A percentile compares a stretch with the other conserved stretches of the same genome.
phyloP scores from a whole-genome alignment of 2,113 vertebrate species.

The Cephalopholis sonnerati region DNA sequence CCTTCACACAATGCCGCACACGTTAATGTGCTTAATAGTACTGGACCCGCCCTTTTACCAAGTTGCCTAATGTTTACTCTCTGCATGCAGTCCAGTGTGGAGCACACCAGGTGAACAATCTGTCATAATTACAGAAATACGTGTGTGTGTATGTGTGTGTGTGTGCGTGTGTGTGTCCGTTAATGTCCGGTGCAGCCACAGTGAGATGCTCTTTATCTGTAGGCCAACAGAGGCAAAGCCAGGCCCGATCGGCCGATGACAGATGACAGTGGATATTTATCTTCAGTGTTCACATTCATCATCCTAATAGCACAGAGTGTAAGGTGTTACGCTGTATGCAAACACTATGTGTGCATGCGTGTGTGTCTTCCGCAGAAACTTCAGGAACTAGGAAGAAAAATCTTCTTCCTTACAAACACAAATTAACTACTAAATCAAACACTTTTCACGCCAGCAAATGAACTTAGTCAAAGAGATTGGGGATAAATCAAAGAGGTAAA shows the following conservation, averaged over 20 bases:
- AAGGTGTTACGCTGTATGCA: constrained; percentile 24
- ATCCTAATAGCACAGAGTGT: constrained; percentile 49
- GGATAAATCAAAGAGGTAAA: constrained; percentile 51
- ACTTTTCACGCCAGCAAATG: constrained; percentile 22
- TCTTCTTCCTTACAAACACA: background rate
- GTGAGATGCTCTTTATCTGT: constrained; percentile 65
- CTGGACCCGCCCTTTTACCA: constrained; percentile 71
- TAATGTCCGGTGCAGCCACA: constrained; percentile 48
- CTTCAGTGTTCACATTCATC: constrained; percentile 73
- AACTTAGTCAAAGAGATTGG: constrained; percentile 5
- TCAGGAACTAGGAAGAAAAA: constrained; percentile 27
- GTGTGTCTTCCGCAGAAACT: constrained; percentile 6
- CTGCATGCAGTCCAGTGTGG: constrained; percentile 51
- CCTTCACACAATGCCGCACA: constrained; percentile 84
- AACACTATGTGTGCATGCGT: constrained; percentile 16
- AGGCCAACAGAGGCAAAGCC: constrained; percentile 50
- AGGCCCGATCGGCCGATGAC: constrained; percentile 58
- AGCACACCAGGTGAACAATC: constrained; percentile 57
- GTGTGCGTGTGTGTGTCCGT: constrained; percentile 1
- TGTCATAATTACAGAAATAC: constrained; percentile 68
- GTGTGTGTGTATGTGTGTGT: background rate
- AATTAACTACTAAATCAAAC: constrained; percentile 46
- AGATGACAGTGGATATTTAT: constrained; percentile 74
- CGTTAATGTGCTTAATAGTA: constrained; percentile 83
- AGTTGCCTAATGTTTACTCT: constrained; percentile 71